Base-by-base conservation (phyloP, 1,140 invertebrate species). In the Drosophila obscura region DNA sequence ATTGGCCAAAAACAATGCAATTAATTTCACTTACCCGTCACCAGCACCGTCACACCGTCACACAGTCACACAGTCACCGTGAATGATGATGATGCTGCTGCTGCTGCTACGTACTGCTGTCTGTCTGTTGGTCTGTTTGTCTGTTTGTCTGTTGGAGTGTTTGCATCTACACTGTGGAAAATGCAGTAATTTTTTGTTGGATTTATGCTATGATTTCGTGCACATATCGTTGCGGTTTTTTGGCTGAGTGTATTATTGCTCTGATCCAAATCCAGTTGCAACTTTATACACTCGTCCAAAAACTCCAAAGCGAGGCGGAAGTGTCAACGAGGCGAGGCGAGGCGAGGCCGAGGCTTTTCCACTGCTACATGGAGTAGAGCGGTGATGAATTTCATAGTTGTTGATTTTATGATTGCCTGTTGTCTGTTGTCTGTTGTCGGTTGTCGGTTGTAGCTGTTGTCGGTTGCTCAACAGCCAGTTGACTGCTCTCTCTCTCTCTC, bases 1-100 rank as follows among this genome's bases (percentile, higher is more conserved):
- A 90, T 88, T 90, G 73, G 80, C 80, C 85, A 84, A 90, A 90
- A 91, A 90, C 90, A 91, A 91, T 91, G 90, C 90, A 91, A 91
- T 91, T 91, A 91, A 91, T 91, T 91, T 91, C 90, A 91, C 90
- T 91, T 91, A 91, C 89, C 74, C 84, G 80, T 79, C 73, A 76
- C 78, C 73, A 74, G 78, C 5, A 82, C 62, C 43, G 56, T 59
- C 75, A 9, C 31, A 9, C 6, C 5, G 26, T 28, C 26, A 28
- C 26, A 22, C 26, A 28, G 13, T 39, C 35, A 39, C 11, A 39
- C 35, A 39, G 35, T 39, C 35, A 39, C 11, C 51, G 64, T 72
- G 66, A 64, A 59, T 82, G 80, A 57, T 75, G 80, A 71, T 77
- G 74, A 56, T 66, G 71, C 58, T 76, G 68, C 69, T 78, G 74